Evolutionary conservation across 1,140 invertebrate genomes (phyloP), one percentile per base, ranked within the genome.

Genomic region (Oryctes rhinoceros): DNA sequence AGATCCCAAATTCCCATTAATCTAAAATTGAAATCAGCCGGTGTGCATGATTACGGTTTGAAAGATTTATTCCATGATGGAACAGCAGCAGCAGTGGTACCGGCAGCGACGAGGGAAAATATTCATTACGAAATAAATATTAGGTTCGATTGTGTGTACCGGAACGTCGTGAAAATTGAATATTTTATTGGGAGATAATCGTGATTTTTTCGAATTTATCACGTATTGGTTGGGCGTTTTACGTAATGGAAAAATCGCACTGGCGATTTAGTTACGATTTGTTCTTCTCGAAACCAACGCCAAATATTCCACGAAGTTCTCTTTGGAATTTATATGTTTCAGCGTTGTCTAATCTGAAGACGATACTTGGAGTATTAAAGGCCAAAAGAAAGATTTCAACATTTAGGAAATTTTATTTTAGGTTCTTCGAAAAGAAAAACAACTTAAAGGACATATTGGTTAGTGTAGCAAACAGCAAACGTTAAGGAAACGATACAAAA

Each of bases 91-190:
- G 15, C 53, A 18, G 15, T 15, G 53, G 53, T 30, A 30, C 24
- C 15, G 18, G 15, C 53, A 18, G 15, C 53, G 53, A 18, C 15
- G 53, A 18, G 53, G 53, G 15, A 59, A 59, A 59, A 59, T 59
- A 59, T 59, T 59, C 53, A 59, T 59, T 59, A 59, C 53, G 53
- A 59, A 59, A 59, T 59, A 59, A 59, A 59, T 59, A 59, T 59
- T 59, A 59, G 15, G 53, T 59, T 59, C 53, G 53, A 59, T 59
- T 59, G 53, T 59, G 53, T 59, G 53, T 59, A 59, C 53, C 11
- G 15, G 18, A 59, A 59, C 53, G 53, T 59, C 53, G 53, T 59
- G n/a, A 59, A 59, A 59, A 59, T 59, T 59, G 53, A 59, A 59
- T 59, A 59, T 59, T 59, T 59, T 59, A 18, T 18, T n/a, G 13